A percentile compares a stretch with the other conserved stretches of the same genome.
Conservation (phyloP, 2,797 vertebrate genomes). For the Glyptemys insculpta region DNA sequence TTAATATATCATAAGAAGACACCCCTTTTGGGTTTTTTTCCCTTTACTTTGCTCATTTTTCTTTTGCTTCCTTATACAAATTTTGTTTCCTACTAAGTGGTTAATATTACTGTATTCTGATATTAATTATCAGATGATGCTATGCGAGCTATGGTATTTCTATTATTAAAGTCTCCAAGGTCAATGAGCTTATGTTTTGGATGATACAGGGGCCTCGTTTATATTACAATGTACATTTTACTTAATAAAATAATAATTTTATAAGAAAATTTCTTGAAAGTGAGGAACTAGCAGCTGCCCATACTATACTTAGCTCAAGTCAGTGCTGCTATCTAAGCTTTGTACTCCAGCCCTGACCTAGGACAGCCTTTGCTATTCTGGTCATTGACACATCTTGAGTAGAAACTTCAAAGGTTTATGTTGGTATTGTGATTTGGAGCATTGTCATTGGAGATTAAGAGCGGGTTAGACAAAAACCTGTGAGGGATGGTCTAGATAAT, state of each 20-base stretch:
- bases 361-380: not conserved
- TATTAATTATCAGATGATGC: not conserved
- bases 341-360: not conserved
- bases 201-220: constrained; percentile 12
- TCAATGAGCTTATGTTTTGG: not conserved
- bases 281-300: not conserved
- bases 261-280: not conserved
- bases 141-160: not conserved
- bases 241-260: not conserved
- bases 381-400: not conserved
- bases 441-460: not conserved
- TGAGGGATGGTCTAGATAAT: no score
- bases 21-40: not conserved
- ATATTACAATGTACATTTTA: not conserved
- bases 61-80: not conserved
- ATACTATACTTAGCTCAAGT: not conserved
- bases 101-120: constrained; percentile 13
- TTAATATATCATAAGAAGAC: not conserved
- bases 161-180: not conserved
- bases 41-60: not conserved
- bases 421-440: not conserved
- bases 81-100: not conserved
- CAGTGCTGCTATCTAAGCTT: not conserved
- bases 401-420: not conserved
- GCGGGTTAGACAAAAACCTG: no score